A percentile compares a stretch with the other conserved stretches of the same genome.
These are phyloP conservation scores for Porites australiensis DNA, from an alignment of 64 coral and sea anemone species.

Conservation along the genomic window DNA sequence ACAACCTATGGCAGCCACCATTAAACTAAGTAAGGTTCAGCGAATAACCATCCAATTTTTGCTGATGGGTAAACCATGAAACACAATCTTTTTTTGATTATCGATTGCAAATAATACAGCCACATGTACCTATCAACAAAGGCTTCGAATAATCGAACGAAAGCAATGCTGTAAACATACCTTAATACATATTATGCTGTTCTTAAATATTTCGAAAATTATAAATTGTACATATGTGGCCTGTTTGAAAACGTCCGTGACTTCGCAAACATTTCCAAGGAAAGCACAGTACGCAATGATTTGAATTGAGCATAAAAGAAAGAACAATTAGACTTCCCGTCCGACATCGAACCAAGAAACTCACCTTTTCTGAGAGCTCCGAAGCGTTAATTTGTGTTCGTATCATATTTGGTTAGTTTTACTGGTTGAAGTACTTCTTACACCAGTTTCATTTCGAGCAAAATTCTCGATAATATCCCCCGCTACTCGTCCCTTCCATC, in stretches of 20 bases:
- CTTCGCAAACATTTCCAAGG: too few species aligned
- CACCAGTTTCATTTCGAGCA: background rate
- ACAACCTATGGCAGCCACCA: background rate
- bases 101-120: background rate
- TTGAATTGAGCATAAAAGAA: too few species aligned
- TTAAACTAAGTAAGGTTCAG: background rate
- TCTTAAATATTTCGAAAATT: too few species aligned
- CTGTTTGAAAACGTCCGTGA: too few species aligned
- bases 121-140: background rate
- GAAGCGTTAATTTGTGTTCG: slow-evolving; percentile 1
- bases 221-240: too few species aligned
- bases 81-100: background rate
- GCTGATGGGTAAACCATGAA: background rate
- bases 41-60: background rate
- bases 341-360: background rate
- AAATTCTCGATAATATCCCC: background rate
- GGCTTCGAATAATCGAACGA: background rate
- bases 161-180: background rate
- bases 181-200: background rate
- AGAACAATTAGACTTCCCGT: background rate
- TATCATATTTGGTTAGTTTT: background rate
- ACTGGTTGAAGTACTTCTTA: background rate
- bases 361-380: background rate
- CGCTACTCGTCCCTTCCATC: background rate
- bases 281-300: too few species aligned